A percentile compares a stretch with the other conserved stretches of the same genome.
phyloP scores from a whole-genome alignment of 2,797 vertebrate species.

The Cuniculus paca region DNA sequence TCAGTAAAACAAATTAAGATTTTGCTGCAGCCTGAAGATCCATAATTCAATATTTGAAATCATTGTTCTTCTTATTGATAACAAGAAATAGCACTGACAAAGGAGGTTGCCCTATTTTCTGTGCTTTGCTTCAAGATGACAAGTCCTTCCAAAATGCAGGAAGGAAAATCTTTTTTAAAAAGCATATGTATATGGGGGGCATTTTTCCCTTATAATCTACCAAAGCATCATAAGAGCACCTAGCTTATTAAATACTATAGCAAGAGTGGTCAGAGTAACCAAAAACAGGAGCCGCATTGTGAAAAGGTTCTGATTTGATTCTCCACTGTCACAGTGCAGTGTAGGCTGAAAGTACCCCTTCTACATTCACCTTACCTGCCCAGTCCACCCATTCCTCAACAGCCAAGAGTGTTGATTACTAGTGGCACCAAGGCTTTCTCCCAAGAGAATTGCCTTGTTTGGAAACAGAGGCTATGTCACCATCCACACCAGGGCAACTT shows the following conservation, averaged over 20 bases:
- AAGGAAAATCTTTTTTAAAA: slow-evolving; percentile 37
- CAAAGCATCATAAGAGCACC: neutral
- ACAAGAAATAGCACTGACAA: slow-evolving; percentile 58
- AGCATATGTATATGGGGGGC: neutral
- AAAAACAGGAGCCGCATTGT: neutral
- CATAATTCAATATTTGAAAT: slow-evolving; percentile 73
- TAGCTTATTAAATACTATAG: neutral
- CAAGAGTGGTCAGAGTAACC: neutral
- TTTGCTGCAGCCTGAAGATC: slow-evolving; percentile 67
- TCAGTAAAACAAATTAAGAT: slow-evolving; percentile 68
- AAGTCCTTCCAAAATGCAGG: slow-evolving; percentile 28
- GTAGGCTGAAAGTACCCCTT: neutral
- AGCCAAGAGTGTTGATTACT: neutral
- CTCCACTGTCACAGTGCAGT: neutral
- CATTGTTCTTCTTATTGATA: slow-evolving; percentile 54
- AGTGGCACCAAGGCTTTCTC: neutral
- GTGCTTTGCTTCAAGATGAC: slow-evolving; percentile 30
- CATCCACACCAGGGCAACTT: neutral
- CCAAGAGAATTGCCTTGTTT: neutral
- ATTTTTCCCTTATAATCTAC: slow-evolving; percentile 5
- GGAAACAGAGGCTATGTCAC: neutral
- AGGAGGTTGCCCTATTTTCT: slow-evolving; percentile 53
- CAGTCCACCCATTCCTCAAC: neutral
- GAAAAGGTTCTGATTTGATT: neutral
- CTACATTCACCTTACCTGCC: neutral